Evolutionary conservation across 1,140 invertebrate species (phyloP), one percentile per base, ranked within the genome.

Genomic region (Apis florea): DNA sequence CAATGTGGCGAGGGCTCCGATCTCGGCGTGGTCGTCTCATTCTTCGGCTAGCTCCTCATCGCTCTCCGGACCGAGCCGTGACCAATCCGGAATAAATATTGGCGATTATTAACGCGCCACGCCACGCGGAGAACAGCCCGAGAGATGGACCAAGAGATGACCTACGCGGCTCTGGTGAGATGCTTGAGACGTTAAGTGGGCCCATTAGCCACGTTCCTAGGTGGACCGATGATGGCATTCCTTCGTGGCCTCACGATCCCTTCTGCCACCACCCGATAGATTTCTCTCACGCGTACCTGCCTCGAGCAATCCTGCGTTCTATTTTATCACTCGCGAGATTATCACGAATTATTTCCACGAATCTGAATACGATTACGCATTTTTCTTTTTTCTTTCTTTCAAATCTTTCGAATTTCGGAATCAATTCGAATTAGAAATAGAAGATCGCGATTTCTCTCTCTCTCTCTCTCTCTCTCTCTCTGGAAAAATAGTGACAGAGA

Each of bases 41-140:
- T 90, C 86, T 81, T 83, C 82, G 83, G 77, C 82, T 80, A 78
- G 85, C 87, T 90, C 84, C 91, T 92, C 91, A 93, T 93, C 91
- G 91, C 83, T 92, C 91, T 92, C 83, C 83, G 77, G 74, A 91
- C 90, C 91, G 89, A 93, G 92, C 92, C 92, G 90, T 93, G 92
- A 92, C 92, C 91, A 93, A 93, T 93, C 87, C 88, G 92, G 88
- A 93, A 93, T 93, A 93, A 93, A 93, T 93, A 93, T 93, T 93
- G 89, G 87, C 92, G 92, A 93, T 93, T 93, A 93, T 93, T 93
- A 93, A 93, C 89, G 80, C 63, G 87, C 74, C 81, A 79, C 86
- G 82, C 79, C 75, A 77, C 75, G 47, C 71, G 51, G 51, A 31
- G 58, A 74, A 69, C 73, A 21, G 58, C 15, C 51, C 71, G 10